Base-by-base conservation (phyloP, 2,797 vertebrate species). In the Lates japonicus region DNA sequence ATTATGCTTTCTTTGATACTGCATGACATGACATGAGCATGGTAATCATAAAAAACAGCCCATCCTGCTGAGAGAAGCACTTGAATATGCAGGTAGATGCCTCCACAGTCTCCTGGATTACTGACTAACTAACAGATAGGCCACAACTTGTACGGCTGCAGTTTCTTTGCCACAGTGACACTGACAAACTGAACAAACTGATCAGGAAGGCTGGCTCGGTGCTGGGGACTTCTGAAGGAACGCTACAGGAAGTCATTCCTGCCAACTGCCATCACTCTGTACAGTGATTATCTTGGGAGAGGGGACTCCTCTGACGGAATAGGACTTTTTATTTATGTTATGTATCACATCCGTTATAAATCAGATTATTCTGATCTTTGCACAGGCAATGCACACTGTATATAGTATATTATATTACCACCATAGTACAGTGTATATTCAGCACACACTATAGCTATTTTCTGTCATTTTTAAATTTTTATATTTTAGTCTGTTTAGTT, bases 1-100 rank as follows among this genome's bases (percentile, higher is more conserved):
- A 85, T 92, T 42, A 70, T 78, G 65, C 70, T 85, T 78, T 49
- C 37, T 67, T 69, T 76, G 77, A 80, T 71, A 41, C 49, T 39
- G 58, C 66, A 49, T 37, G 33, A 67, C 52, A 22, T 63, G n/a
- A n/a, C n/a, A n/a, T 1, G 41, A 46, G 69, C 64, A 17, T 10
- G 20, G 60, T 1, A 35, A 49, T 55, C 62, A 22, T 12, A n/a
- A n/a, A 22, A 31, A 4, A 16, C 44, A 46, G 44, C 44, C 2
- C n/a, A 13, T 60, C 20, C 1, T 2, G 5, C 19, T 22, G 5
- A 25, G 20, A 22, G 4, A 1, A 22, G 49, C n/a, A 22, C n/a
- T n/a, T 22, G 35, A 9, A 35, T 8, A 19, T 11, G 31, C 19
- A n/a, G 58, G 20, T n/a, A n/a, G 12, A 60, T 3, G 11, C 10